Evolutionary conservation across 2,888 invertebrate species (phyloP).

Genomic region (Unio delphinus): DNA sequence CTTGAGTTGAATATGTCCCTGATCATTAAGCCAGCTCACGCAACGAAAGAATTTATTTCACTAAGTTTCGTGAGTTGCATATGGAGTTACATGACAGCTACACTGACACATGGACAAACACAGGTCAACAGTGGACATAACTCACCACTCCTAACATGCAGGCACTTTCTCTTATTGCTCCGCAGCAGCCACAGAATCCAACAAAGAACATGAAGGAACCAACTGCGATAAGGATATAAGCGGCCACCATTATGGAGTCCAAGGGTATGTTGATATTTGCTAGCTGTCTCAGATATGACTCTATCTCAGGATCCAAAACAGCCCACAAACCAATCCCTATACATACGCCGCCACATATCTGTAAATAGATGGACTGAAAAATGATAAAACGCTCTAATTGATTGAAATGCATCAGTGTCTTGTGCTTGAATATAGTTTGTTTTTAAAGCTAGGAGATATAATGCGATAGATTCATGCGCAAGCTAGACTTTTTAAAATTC

Average conservation of each 20-base stretch:
- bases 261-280: constrained; percentile 71
- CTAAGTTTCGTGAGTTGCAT: too few species aligned
- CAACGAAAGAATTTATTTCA: too few species aligned
- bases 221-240: constrained; percentile 74
- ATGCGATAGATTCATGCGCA: too few species aligned
- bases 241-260: constrained; percentile 72
- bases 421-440: too few species aligned
- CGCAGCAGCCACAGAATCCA: constrained; percentile 76
- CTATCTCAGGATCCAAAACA: constrained; percentile 73
- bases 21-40: too few species aligned
- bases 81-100: too few species aligned
- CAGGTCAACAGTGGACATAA: constrained; percentile 2
- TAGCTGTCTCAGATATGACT: constrained; percentile 73
- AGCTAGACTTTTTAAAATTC: too few species aligned
- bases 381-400: too few species aligned
- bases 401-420: too few species aligned
- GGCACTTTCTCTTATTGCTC: constrained; percentile 74
- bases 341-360: constrained; percentile 75
- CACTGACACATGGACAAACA: too few species aligned
- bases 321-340: constrained; percentile 75
- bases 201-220: constrained; percentile 74
- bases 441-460: too few species aligned
- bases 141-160: constrained; percentile 72
- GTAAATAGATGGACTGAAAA: constrained; percentile 16
- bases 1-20: too few species aligned